A percentile compares a stretch with the other conserved stretches of the same genome.
Evolutionary conservation across 2,113 vertebrate genomes (phyloP).

Genomic region (Odobenus rosmarus): DNA sequence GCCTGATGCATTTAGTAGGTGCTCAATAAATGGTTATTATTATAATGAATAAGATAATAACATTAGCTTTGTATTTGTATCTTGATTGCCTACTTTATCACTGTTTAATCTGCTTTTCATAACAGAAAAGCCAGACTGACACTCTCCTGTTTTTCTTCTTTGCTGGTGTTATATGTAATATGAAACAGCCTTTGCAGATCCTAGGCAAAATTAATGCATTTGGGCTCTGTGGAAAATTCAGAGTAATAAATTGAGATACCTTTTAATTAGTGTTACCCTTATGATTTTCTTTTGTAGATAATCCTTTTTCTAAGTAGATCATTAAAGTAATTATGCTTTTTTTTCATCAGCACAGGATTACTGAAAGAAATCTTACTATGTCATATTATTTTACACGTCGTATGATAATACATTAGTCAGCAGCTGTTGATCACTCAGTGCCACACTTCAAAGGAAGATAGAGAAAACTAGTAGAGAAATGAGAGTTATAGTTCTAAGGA

Average conservation of each 20-base stretch:
- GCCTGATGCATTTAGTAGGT: not conserved
- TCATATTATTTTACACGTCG: constrained; percentile 57
- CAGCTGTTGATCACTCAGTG: constrained; percentile 82
- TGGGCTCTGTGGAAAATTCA: not conserved
- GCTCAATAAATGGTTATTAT: not conserved
- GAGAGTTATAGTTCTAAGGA: not conserved
- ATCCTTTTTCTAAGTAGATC: constrained; percentile 62
- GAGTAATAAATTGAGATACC: constrained; percentile 55
- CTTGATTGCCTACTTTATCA: not conserved
- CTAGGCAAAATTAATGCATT: not conserved
- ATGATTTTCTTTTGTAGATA: constrained; percentile 55
- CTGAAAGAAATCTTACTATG: constrained; percentile 78
- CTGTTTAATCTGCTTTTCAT: not conserved
- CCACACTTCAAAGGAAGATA: constrained; percentile 85
- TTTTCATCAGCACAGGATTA: constrained; percentile 78
- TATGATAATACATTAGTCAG: constrained; percentile 79
- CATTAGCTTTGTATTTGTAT: not conserved
- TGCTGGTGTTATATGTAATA: not conserved
- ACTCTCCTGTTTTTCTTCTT: not conserved
- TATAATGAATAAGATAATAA: not conserved
- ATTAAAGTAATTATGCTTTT: constrained; percentile 74
- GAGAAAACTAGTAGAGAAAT: constrained; percentile 87
- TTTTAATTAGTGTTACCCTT: constrained; percentile 67
- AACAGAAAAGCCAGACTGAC: not conserved
- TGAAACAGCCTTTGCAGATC: not conserved